Conservation (phyloP, 2,797 vertebrate species). For the Loriculus beryllinus region DNA sequence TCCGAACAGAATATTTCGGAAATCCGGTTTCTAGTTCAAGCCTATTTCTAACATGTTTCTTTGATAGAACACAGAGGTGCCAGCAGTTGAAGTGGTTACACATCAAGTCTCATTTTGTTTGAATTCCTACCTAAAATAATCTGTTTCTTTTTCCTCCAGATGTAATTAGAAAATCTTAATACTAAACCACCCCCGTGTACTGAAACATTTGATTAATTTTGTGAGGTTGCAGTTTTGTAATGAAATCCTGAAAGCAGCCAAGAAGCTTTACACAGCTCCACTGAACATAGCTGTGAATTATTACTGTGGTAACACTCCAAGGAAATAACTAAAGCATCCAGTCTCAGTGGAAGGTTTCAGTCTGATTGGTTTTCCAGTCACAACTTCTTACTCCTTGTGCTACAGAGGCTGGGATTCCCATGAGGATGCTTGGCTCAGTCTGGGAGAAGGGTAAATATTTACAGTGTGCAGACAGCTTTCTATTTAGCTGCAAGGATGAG, state of each 20-base stretch:
- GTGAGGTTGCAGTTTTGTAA: neutral
- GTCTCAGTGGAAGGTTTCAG: neutral
- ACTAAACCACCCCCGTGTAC: neutral
- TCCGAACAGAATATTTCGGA: neutral
- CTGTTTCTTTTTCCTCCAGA: neutral
- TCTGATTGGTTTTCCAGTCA: constrained; percentile 32
- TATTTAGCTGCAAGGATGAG: neutral
- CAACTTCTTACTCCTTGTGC: neutral
- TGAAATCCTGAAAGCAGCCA: neutral
- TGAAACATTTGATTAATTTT: constrained; percentile 32
- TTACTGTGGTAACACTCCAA: constrained; percentile 9
- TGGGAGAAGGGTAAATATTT: constrained; percentile 16
- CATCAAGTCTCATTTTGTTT: neutral
- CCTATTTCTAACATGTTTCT: neutral
- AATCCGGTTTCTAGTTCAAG: neutral
- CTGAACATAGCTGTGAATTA: constrained; percentile 19
- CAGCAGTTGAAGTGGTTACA: neutral
- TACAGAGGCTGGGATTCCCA: neutral
- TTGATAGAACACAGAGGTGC: neutral
- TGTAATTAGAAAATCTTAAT: neutral
- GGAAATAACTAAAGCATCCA: constrained; percentile 12
- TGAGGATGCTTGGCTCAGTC: neutral
- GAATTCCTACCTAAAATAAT: neutral
- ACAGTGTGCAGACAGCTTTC: neutral
- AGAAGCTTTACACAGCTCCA: neutral